These are phyloP conservation scores for Falco punctatus DNA, from an alignment of 2,113 vertebrate species.

Conservation along the genomic window DNA sequence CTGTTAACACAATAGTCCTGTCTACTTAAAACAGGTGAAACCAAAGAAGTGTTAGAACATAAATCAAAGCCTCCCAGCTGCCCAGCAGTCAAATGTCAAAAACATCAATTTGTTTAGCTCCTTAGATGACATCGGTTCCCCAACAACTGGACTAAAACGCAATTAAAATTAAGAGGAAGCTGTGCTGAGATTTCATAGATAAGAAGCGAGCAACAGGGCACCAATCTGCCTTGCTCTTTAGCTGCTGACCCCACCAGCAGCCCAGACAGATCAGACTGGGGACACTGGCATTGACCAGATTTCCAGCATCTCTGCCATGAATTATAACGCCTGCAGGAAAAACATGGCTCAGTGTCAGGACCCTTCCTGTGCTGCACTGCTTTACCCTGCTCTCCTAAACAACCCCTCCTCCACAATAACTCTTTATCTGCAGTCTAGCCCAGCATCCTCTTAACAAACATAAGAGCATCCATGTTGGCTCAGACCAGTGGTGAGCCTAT, in stretches of 20 bases:
- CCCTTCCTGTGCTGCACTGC: not conserved
- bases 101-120: not conserved
- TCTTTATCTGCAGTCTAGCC: not conserved
- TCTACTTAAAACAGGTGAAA: not conserved
- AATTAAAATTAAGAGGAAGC: not conserved
- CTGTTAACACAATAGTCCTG: rapidly evolving
- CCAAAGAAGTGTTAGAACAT: not conserved
- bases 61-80: not conserved
- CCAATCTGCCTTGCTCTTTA: not conserved
- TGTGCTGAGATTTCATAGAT: not conserved
- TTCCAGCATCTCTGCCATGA: not conserved
- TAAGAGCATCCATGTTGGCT: not conserved
- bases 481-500: not conserved
- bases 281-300: too few relatives aligned
- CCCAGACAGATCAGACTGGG: not conserved
- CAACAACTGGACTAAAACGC: not conserved
- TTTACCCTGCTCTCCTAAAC: not conserved
- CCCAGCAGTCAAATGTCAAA: not conserved
- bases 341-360: not conserved
- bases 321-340: not conserved
- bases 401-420: not conserved
- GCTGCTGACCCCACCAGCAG: not conserved
- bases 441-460: not conserved
- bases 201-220: not conserved
- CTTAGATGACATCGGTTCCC: not conserved